Conservation (phyloP, 2,888 invertebrate species). For the Diarsia dahlii region DNA sequence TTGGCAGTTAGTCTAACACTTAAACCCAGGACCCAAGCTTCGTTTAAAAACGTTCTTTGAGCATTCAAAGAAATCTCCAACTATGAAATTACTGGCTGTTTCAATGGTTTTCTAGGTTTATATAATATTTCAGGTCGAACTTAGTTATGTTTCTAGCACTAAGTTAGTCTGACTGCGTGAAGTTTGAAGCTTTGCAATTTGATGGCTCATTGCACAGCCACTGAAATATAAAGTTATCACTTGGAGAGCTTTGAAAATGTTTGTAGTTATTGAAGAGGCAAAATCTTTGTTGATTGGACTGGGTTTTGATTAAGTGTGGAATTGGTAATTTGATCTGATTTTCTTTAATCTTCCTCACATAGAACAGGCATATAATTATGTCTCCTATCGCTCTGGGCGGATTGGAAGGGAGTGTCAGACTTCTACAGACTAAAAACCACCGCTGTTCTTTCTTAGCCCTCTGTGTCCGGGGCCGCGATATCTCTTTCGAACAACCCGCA, state of each 20-base stretch:
- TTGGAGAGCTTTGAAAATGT: slow-evolving; percentile 8
- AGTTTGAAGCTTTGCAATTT: slow-evolving; percentile 53
- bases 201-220: slow-evolving; percentile 49
- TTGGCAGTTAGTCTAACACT: slow-evolving; percentile 51
- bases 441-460: too few species aligned
- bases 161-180: slow-evolving; percentile 49
- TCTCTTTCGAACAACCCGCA: too few species aligned
- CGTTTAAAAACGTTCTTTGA: slow-evolving; percentile 49
- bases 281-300: neutral
- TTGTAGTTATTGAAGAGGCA: slow-evolving; percentile 1
- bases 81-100: slow-evolving; percentile 61
- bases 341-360: neutral
- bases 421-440: too few species aligned
- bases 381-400: neutral
- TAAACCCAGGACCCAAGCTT: slow-evolving; percentile 28
- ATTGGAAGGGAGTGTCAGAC: too few species aligned
- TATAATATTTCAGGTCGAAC: slow-evolving; percentile 60
- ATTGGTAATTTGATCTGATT: neutral
- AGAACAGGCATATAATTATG: neutral
- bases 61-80: slow-evolving; percentile 55
- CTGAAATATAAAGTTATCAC: slow-evolving; percentile 49
- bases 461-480: too few species aligned
- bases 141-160: slow-evolving; percentile 60
- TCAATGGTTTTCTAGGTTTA: slow-evolving; percentile 66
- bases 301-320: neutral